Evolutionary conservation across 1,140 invertebrate genomes (phyloP).

Genomic region (Polypedilum vanderplanki): DNA sequence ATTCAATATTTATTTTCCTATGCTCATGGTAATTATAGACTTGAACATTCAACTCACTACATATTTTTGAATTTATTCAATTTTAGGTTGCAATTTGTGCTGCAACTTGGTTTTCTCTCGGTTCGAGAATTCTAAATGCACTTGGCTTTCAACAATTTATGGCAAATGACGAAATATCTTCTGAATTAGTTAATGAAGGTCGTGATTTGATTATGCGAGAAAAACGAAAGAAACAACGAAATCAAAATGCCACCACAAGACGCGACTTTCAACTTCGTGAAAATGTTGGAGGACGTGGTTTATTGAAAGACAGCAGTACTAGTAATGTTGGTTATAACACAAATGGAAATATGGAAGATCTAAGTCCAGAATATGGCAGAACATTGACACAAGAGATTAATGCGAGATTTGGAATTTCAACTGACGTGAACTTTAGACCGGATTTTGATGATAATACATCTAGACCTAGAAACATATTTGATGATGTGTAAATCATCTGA

Average conservation of each 20-base stretch:
- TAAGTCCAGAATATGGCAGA: slow-evolving; percentile 39
- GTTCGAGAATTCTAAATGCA: slow-evolving; percentile 75
- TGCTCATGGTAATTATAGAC: slow-evolving; percentile 67
- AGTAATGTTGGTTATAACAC: slow-evolving; percentile 47
- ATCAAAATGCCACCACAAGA: slow-evolving; percentile 64
- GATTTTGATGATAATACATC: background rate
- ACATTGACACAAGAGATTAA: slow-evolving; percentile 53
- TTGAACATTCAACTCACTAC: no score
- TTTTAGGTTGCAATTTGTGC: slow-evolving; percentile 72
- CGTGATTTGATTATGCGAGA: slow-evolving; percentile 82
- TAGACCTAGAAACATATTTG: background rate
- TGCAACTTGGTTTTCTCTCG: slow-evolving; percentile 93
- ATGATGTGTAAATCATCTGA: background rate
- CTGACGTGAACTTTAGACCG: slow-evolving; percentile 42
- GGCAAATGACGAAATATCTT: slow-evolving; percentile 86
- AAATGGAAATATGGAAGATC: slow-evolving; percentile 40
- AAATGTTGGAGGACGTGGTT: slow-evolving; percentile 46
- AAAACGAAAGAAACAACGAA: slow-evolving; percentile 69
- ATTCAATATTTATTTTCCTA: slow-evolving; percentile 99
- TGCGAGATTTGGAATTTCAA: slow-evolving; percentile 53
- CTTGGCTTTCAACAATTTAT: slow-evolving; percentile 95
- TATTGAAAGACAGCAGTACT: slow-evolving; percentile 47
- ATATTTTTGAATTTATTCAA: background rate
- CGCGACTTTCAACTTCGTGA: slow-evolving; percentile 54
- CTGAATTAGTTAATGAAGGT: slow-evolving; percentile 89